Conservation (phyloP, 2,113 vertebrate genomes). For the Muscicapa adusta region DNA sequence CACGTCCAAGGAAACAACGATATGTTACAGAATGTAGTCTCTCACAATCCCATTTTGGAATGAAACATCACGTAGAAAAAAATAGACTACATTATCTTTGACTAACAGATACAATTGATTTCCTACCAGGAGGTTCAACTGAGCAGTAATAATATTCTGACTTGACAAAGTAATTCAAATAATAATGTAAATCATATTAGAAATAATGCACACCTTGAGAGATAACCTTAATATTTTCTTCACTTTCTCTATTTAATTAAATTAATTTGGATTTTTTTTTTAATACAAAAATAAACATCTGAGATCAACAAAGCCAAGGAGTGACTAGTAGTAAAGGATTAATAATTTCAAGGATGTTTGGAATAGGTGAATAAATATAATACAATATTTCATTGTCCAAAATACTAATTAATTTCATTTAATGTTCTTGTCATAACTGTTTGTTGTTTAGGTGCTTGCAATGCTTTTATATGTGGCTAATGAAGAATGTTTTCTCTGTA, state of each 20-base stretch:
- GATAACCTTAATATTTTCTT: conserved; percentile 15
- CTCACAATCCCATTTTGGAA: not conserved
- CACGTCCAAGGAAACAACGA: not conserved
- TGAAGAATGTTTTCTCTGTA: not conserved
- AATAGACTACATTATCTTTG: not conserved
- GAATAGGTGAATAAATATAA: not conserved
- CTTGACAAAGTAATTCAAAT: conserved; percentile 4
- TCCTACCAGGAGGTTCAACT: not conserved
- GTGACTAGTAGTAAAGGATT: not conserved
- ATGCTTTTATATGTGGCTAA: not conserved
- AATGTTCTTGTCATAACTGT: not conserved
- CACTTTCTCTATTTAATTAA: conserved; percentile 24
- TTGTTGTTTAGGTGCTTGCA: not conserved
- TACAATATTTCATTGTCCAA: not conserved
- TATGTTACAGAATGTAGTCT: not conserved
- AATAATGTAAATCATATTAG: not conserved
- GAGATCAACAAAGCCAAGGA: not conserved
- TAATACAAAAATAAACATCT: not conserved
- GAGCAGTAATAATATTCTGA: not conserved
- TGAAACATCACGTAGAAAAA: not conserved
- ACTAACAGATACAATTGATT: not conserved
- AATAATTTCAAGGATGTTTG: not conserved
- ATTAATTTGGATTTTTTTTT: not conserved
- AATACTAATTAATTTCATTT: not conserved
- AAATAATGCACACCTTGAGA: not conserved